These are phyloP conservation scores for Cephus pulcher DNA, from an alignment of 2,888 invertebrate genomes.

Conservation along the genomic window DNA sequence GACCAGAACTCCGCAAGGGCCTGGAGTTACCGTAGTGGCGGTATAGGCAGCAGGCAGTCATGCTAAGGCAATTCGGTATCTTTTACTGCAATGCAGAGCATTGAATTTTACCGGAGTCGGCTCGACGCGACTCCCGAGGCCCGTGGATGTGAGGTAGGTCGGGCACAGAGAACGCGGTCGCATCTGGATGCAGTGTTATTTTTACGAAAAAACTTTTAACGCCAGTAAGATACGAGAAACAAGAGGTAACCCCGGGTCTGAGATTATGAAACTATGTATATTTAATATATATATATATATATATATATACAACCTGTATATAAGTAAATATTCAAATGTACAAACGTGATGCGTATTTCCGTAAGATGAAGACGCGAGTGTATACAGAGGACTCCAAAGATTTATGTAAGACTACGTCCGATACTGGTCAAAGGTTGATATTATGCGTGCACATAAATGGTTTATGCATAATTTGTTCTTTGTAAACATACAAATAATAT, in stretches of 20 bases:
- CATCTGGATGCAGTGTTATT: conserved; percentile 37
- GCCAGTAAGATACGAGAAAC: neutral
- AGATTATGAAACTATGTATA: neutral
- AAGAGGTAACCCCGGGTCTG: neutral
- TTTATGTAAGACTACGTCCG: too few relatives aligned
- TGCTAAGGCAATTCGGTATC: conserved; percentile 37
- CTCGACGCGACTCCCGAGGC: conserved; percentile 10
- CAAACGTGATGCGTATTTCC: neutral
- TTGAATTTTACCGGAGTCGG: conserved; percentile 38
- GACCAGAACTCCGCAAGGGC: neutral
- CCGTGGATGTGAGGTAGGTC: conserved; percentile 15
- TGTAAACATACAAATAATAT: neutral
- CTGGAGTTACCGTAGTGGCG: neutral
- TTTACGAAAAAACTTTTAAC: conserved; percentile 33
- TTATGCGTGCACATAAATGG: neutral
- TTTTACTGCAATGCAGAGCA: conserved; percentile 54
- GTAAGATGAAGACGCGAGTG: neutral
- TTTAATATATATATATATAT: too few relatives aligned
- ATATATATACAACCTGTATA: neutral
- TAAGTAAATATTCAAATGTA: neutral
- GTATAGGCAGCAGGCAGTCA: conserved; percentile 14
- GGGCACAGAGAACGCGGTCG: conserved; percentile 4
- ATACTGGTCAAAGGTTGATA: too few relatives aligned
- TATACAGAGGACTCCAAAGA: too few relatives aligned
- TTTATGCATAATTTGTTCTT: neutral